Base-by-base conservation (phyloP, 2,888 invertebrate genomes). In the Ennomos erosarius region DNA sequence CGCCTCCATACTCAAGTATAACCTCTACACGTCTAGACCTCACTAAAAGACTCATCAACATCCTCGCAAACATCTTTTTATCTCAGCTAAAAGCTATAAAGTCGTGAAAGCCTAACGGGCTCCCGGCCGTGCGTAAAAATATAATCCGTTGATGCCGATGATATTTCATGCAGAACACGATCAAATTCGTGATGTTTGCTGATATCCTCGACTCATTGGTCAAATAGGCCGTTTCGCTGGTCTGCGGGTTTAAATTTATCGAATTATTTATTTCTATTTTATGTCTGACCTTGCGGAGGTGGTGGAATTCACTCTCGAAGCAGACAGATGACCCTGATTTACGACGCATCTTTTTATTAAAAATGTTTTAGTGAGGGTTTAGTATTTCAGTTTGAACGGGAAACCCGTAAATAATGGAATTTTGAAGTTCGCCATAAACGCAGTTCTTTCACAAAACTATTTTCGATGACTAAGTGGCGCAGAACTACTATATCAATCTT, bases 81-180 rank as follows among this genome's bases (percentile, higher is more conserved):
- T 51, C 42, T 51, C 42, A 42, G 42, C 46, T 47, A 33, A 16
- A 57, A 50, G 49, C 58, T 49, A 61, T 64, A 64, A 58, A 60
- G 51, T 64, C 43, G 46, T 54, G 45, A 65, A 59, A 59, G 51
- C 58, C 54, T 50, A 59, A 64, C 46, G 47, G 59, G 46, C 40
- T 47, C 16, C 13, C 47, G 55, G 13, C 49, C 58, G 60, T 54
- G 65, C 60, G 58, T 60, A 60, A 59, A 63, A 65, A 65, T 61
- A 62, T 62, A 58, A 62, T 55, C 53, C 58, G 50, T 40, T 59
- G 43, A 49, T 58, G 56, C 53, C 58, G 50, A 42, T 53, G 43
- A 59, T 58, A 58, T 62, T 60, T 55, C 57, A 58, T 52, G 57
- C 57, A 46, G 52, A 58, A 58, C 57, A 51, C 43, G 57, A 43